phyloP scores from a whole-genome alignment of 2,797 vertebrate genomes.

The Gymnoscopelus braueri region DNA sequence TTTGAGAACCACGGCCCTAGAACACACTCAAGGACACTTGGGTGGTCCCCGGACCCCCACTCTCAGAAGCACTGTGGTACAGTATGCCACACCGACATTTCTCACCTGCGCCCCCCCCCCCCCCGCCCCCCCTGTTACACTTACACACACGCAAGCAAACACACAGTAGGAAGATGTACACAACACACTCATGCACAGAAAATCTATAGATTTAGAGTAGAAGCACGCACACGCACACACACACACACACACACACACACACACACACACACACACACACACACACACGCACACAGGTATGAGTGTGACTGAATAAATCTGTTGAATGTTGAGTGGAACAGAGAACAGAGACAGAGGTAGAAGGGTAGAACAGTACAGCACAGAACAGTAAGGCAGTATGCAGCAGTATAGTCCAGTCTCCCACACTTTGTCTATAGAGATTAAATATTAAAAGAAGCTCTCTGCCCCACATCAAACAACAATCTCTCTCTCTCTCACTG shows the following conservation, averaged over 20 bases:
- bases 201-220: constrained; percentile 48
- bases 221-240: constrained; percentile 33
- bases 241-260: not conserved
- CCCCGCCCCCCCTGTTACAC: not conserved
- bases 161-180: constrained; percentile 1
- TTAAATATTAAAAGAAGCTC: constrained; percentile 58
- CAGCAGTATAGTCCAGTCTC: not conserved
- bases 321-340: too few relatives aligned
- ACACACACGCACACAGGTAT: not conserved
- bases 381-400: too few relatives aligned
- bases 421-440: constrained; percentile 37
- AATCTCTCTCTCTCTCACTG: constrained; percentile 1
- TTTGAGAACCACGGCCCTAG: too few relatives aligned
- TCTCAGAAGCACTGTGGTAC: too few relatives aligned
- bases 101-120: too few relatives aligned
- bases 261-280: not conserved
- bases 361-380: too few relatives aligned
- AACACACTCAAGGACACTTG: too few relatives aligned
- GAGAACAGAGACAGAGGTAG: too few relatives aligned
- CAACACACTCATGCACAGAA: not conserved
- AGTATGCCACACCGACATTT: too few relatives aligned
- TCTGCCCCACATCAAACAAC: constrained; percentile 55
- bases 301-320: too few relatives aligned
- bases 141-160: too few relatives aligned
- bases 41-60: too few relatives aligned